Evolutionary conservation across 2,113 vertebrate species (phyloP).

Genomic region (Tachycineta bicolor): DNA sequence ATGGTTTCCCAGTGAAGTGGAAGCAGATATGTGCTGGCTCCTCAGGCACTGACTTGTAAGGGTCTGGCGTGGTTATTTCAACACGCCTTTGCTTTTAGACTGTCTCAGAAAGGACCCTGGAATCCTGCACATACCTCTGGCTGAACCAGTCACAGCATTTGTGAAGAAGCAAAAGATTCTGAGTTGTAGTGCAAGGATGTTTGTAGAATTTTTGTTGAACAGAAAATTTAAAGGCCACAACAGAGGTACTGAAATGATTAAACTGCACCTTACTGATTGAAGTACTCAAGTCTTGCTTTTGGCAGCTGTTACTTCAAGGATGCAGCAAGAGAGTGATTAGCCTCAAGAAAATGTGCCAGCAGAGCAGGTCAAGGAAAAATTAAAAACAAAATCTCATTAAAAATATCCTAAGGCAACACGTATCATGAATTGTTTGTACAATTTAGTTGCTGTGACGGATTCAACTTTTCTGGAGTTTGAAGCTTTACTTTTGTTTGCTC

Average conservation of each 20-base stretch:
- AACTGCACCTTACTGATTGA: neutral
- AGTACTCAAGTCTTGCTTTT: neutral
- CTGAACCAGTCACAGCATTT: neutral
- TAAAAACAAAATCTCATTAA: neutral
- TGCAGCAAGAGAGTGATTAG: neutral
- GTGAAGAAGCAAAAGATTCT: neutral
- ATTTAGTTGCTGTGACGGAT: neutral
- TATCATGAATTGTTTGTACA: neutral
- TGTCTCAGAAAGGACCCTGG: neutral
- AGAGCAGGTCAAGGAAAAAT: neutral
- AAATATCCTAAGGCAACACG: neutral
- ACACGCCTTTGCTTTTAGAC: neutral
- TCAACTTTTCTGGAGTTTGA: neutral
- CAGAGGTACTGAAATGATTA: neutral
- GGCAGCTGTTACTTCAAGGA: neutral
- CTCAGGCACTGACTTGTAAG: neutral
- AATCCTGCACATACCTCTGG: neutral
- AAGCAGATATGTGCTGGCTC: neutral
- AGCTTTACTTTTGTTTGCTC: neutral
- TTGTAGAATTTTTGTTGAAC: neutral
- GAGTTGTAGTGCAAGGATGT: neutral
- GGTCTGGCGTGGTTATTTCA: neutral
- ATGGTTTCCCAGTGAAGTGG: neutral
- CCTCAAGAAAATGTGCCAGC: neutral
- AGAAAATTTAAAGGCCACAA: neutral